A percentile compares a stretch with the other conserved stretches of the same genome.
phyloP scores from a whole-genome alignment of 2,888 invertebrate genomes.

The Caenorhabditis japonica region DNA sequence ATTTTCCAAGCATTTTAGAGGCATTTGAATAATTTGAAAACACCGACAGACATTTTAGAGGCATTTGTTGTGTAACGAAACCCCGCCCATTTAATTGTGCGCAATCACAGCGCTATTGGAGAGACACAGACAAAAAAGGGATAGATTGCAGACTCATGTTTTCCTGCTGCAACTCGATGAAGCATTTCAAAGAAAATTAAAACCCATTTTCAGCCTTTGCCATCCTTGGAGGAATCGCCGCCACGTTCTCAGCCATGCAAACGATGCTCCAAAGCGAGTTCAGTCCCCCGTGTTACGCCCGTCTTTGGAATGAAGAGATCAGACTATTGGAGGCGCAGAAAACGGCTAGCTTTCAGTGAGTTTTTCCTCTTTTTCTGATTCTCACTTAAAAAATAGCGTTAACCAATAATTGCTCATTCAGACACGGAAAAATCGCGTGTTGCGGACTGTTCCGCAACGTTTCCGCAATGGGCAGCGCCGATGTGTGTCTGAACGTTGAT shows the following conservation, averaged over 20 bases:
- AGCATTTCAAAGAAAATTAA: too few species aligned
- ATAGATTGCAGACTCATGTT: too few species aligned
- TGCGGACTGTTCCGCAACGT: slow-evolving; percentile 70
- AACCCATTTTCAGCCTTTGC: slow-evolving; percentile 64
- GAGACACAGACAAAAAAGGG: too few species aligned
- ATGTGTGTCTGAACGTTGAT: slow-evolving; percentile 54
- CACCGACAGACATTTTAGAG: too few species aligned
- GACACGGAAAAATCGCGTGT: slow-evolving; percentile 66
- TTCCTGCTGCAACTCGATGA: too few species aligned
- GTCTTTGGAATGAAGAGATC: slow-evolving; percentile 26
- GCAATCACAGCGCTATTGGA: too few species aligned
- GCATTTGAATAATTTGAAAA: too few species aligned
- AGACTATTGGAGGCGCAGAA: slow-evolving; percentile 18
- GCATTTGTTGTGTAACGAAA: too few species aligned
- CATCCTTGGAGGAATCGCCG: slow-evolving; percentile 61
- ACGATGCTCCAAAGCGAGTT: slow-evolving; percentile 65
- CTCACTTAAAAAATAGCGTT: too few species aligned
- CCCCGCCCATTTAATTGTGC: too few species aligned
- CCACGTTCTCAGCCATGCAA: slow-evolving; percentile 63
- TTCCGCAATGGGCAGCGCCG: slow-evolving; percentile 50
- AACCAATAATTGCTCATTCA: slow-evolving; percentile 9
- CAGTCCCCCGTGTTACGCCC: slow-evolving; percentile 68
- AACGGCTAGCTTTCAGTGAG: slow-evolving; percentile 25
- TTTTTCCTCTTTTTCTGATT: neutral
- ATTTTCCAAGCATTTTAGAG: too few species aligned